phyloP scores from a whole-genome alignment of 2,797 vertebrate genomes.

The Pipistrellus pipistrellus region DNA sequence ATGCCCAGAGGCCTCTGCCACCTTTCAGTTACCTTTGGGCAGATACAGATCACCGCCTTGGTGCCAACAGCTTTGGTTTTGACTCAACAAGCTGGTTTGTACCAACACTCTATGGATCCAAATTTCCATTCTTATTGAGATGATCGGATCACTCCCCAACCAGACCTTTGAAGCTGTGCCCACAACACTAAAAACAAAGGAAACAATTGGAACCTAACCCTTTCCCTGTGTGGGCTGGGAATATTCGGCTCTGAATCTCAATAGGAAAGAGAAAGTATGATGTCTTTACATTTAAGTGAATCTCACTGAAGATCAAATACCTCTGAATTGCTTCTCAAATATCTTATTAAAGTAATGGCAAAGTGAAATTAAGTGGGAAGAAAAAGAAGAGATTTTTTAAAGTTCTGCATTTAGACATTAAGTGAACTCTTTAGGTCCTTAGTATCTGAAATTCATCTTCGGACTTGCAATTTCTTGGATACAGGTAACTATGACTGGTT shows the following conservation, averaged over 20 bases:
- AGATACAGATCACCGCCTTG: not conserved
- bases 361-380: constrained; percentile 42
- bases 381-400: not conserved
- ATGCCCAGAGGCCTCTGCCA: not conserved
- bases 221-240: not conserved
- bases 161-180: not conserved
- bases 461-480: not conserved
- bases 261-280: not conserved
- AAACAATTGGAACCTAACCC: not conserved
- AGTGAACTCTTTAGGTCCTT: not conserved
- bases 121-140: not conserved
- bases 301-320: constrained; percentile 6
- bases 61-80: not conserved
- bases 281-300: not conserved
- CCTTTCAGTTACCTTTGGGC: not conserved
- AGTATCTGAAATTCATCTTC: not conserved
- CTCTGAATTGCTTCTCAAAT: constrained; percentile 49
- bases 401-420: not conserved
- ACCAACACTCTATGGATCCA: not conserved
- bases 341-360: not conserved
- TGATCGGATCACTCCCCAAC: not conserved
- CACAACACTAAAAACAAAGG: not conserved
- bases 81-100: not conserved
- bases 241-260: not conserved
- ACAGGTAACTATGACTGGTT: not conserved